Base-by-base conservation (phyloP, 2,888 invertebrate species). In the Mongoloraphidia duomilia region DNA sequence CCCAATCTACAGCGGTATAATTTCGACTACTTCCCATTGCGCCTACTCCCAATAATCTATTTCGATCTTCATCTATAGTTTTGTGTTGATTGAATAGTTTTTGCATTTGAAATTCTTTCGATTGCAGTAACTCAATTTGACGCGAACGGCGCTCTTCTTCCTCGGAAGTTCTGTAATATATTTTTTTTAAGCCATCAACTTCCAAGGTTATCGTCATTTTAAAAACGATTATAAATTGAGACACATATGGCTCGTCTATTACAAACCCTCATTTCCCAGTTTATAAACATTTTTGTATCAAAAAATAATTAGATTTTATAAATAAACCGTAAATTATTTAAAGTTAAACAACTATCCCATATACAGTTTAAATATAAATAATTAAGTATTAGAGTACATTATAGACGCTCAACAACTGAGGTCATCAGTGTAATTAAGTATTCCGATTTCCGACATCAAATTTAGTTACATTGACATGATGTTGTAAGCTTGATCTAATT, bases 81-180 rank as follows among this genome's bases (percentile, higher is more conserved):
- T 26, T 26, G 50, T 66, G 65, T 3, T 67, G 63, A 51, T 72
- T 69, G 54, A 71, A 76, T 41, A 73, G 61, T 54, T 68, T 69
- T 54, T 74, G 71, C 57, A 82, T 66, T 55, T 78, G 75, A 9
- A 75, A 62, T 41, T 74, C 68, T 58, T 75, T 76, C 8, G 79
- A 77, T 56, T 73, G 72, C 4, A 83, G 62, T 35, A 71, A 65
- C 59, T 83, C 81, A 13, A 79, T 67, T 57, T 78, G 74, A 37
- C 79, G 70, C 34, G 68, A 71, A 42, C 82, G 68, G 49, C 79
- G 68, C 61, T 80, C 79, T 26, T 73, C 69, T 64, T 83, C 82
- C 52, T 76, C 76, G 37, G 67, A 62, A 17, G 79, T 79, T 60
- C 80, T 80, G 53, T 17, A 47, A 34, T 46, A 46, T 35, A 49